phyloP scores from a whole-genome alignment of 2,797 vertebrate species.

The Sus cebifrons region DNA sequence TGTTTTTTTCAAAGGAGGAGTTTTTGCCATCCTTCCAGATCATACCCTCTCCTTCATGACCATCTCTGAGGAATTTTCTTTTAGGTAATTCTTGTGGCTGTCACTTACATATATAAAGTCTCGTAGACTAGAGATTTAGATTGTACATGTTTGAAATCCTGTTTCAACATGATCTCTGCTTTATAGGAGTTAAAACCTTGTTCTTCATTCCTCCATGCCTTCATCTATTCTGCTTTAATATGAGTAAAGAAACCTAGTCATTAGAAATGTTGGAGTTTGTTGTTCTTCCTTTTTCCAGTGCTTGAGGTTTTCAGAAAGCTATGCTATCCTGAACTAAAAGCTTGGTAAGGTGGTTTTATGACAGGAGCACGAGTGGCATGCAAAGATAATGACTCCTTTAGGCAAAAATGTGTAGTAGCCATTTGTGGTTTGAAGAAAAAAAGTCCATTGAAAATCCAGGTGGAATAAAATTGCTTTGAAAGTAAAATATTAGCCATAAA shows the following conservation, averaged over 20 bases:
- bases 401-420: neutral
- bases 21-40: neutral
- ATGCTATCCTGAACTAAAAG: neutral
- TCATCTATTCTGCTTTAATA: constrained; percentile 16
- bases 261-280: neutral
- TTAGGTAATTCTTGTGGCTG: neutral
- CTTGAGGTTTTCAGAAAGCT: neutral
- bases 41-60: neutral
- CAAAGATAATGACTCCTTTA: neutral
- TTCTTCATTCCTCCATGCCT: neutral
- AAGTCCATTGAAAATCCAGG: neutral
- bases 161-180: neutral
- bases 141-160: neutral
- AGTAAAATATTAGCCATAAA: neutral
- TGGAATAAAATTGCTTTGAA: constrained; percentile 36
- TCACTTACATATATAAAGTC: neutral
- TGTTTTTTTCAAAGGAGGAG: neutral
- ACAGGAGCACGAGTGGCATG: neutral
- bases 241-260: neutral
- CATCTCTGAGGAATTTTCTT: neutral
- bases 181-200: neutral
- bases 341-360: constrained; percentile 1
- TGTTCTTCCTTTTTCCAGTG: neutral
- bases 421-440: neutral
- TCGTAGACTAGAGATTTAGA: neutral